Conservation (phyloP, 2,113 vertebrate genomes). For the Corythoichthys intestinalis region DNA sequence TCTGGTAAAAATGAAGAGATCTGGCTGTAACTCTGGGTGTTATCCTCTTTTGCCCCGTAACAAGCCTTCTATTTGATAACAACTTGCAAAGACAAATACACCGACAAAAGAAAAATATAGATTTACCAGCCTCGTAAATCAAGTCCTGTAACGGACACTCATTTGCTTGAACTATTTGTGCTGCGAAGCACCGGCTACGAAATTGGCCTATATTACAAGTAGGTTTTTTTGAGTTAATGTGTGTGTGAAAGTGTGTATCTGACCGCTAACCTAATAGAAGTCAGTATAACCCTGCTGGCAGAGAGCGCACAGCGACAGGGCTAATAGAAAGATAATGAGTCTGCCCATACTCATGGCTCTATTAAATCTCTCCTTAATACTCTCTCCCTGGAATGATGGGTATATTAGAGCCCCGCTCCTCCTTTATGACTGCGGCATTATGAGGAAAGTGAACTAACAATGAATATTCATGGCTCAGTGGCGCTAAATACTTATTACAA, state of each 20-base stretch:
- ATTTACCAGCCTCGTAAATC: slow-evolving; percentile 51
- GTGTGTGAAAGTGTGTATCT: slow-evolving; percentile 51
- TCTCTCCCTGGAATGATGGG: slow-evolving; percentile 62
- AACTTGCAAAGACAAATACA: background rate
- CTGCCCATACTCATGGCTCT: slow-evolving; percentile 70
- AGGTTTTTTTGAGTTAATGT: slow-evolving; percentile 27
- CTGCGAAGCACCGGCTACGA: slow-evolving; percentile 57
- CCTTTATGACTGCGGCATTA: slow-evolving; percentile 60
- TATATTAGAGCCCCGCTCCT: slow-evolving; percentile 55
- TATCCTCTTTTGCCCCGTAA: background rate
- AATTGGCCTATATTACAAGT: slow-evolving; percentile 65
- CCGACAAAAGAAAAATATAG: slow-evolving; percentile 6
- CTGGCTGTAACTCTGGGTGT: background rate
- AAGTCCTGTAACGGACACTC: slow-evolving; percentile 60
- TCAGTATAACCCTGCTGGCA: slow-evolving; percentile 67
- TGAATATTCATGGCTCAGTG: slow-evolving; percentile 61
- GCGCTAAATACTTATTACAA: slow-evolving; percentile 49
- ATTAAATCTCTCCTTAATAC: slow-evolving; percentile 79
- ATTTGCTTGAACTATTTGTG: slow-evolving; percentile 66
- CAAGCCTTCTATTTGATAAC: background rate
- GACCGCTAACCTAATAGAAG: slow-evolving; percentile 72
- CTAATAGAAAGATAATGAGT: slow-evolving; percentile 82
- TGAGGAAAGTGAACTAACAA: slow-evolving; percentile 63
- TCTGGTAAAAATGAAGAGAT: background rate
- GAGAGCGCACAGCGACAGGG: slow-evolving; percentile 53